These are phyloP conservation scores for Pteromalus puparum DNA, from an alignment of 1,140 invertebrate genomes.

Conservation along the genomic window DNA sequence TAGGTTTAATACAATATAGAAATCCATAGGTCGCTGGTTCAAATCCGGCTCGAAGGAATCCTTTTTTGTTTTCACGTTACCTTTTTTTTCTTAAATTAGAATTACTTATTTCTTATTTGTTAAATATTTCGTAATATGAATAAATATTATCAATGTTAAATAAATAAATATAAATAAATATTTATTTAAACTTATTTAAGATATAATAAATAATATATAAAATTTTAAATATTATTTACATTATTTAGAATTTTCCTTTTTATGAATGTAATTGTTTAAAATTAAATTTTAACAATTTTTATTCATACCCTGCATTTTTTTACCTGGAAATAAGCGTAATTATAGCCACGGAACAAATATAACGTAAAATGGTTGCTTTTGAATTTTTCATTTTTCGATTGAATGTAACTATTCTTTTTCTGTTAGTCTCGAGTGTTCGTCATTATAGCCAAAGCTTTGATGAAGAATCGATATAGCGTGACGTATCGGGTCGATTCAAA, in stretches of 20 bases:
- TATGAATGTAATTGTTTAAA: too few species aligned
- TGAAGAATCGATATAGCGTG: constrained; percentile 39
- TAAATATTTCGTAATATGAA: neutral
- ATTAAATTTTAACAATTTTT: neutral
- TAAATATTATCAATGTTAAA: neutral
- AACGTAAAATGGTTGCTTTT: neutral
- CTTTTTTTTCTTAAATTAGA: neutral
- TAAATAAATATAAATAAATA: too few species aligned
- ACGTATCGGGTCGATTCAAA: constrained; percentile 20
- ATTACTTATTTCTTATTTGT: neutral
- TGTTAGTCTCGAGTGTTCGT: neutral
- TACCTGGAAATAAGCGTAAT: neutral
- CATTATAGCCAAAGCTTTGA: constrained; percentile 29
- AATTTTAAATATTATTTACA: too few species aligned
- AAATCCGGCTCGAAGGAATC: constrained; percentile 71
- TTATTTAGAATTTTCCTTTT: too few species aligned
- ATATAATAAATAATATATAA: too few species aligned
- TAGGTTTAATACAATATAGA: constrained; percentile 56
- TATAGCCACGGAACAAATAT: neutral
- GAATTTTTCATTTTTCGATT: neutral
- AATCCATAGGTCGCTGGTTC: constrained; percentile 72
- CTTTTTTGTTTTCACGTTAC: constrained; percentile 52
- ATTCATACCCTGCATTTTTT: neutral
- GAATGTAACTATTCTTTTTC: neutral
- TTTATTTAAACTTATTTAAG: too few species aligned